These are phyloP conservation scores for Xestoiulus laeticollis DNA, from an alignment of 2,888 invertebrate genomes.

Conservation along the genomic window DNA sequence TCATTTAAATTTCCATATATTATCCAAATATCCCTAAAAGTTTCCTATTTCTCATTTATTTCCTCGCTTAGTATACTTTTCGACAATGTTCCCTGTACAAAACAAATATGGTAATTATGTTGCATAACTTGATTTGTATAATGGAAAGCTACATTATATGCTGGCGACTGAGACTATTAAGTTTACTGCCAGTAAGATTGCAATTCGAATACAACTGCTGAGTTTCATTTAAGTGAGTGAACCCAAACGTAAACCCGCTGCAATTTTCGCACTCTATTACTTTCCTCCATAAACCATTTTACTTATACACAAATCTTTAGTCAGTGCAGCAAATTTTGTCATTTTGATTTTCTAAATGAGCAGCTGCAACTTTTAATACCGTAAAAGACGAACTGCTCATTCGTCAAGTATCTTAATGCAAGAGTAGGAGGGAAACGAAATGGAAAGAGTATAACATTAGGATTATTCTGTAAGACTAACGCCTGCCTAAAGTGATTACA, in stretches of 20 bases:
- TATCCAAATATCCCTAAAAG: neutral
- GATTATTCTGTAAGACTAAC: neutral
- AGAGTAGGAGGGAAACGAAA: too few relatives aligned
- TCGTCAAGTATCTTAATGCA: neutral
- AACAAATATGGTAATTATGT: constrained; percentile 38
- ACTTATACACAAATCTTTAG: constrained; percentile 32
- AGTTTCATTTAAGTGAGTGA: constrained; percentile 45
- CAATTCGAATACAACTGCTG: neutral
- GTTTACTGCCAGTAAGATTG: neutral
- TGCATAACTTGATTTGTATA: constrained; percentile 44
- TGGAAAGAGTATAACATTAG: neutral
- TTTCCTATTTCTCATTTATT: neutral
- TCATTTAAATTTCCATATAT: neutral
- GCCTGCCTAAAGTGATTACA: neutral
- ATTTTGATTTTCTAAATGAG: constrained; percentile 38
- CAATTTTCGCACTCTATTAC: constrained; percentile 47
- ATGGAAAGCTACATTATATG: neutral
- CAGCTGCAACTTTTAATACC: constrained; percentile 5
- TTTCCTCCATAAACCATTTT: constrained; percentile 23
- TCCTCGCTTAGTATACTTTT: neutral
- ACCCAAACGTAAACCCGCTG: constrained; percentile 40
- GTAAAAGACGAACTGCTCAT: neutral
- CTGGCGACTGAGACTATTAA: neutral
- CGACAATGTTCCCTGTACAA: constrained; percentile 36
- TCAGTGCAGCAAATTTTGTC: constrained; percentile 1